A percentile compares a stretch with the other conserved stretches of the same genome.
These are phyloP conservation scores for Potorous gilbertii DNA, from an alignment of 2,797 vertebrate genomes.

Conservation along the genomic window DNA sequence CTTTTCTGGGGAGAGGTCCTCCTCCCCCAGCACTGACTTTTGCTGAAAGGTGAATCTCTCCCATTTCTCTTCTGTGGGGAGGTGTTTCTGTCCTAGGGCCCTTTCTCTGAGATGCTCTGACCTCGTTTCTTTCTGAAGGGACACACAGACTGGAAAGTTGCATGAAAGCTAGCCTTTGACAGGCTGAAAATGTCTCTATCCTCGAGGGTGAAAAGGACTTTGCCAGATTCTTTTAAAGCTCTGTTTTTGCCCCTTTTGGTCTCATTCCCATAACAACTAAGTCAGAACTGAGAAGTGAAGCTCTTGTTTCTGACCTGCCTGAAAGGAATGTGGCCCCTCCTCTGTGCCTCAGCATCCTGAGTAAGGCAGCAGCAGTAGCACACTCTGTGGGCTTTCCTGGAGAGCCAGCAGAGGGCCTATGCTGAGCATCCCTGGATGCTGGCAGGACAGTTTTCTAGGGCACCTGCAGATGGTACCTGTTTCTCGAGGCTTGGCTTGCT, in stretches of 20 bases:
- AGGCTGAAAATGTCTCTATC: constrained; percentile 49
- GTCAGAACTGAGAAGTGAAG: constrained; percentile 40
- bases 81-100: constrained; percentile 19
- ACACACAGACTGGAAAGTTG: constrained; percentile 45
- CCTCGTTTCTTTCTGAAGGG: constrained; percentile 22
- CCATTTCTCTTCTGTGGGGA: constrained; percentile 37
- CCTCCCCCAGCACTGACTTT: constrained; percentile 21
- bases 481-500: constrained; percentile 94
- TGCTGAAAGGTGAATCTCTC: constrained; percentile 52
- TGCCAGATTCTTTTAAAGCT: background rate
- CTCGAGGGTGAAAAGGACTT: constrained; percentile 24
- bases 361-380: background rate
- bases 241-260: constrained; percentile 51
- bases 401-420: constrained; percentile 76
- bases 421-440: background rate
- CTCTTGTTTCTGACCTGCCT: constrained; percentile 14
- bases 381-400: constrained; percentile 45
- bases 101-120: constrained; percentile 52
- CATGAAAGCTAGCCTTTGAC: constrained; percentile 49
- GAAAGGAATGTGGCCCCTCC: constrained; percentile 56
- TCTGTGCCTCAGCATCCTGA: constrained; percentile 49
- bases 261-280: constrained; percentile 53
- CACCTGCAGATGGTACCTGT: constrained; percentile 87
- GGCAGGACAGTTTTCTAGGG: background rate
- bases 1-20: constrained; percentile 47